Percentiles rank a stretch among this genome's conserved stretches.
These are phyloP conservation scores for Acrocephalus scirpaceus DNA, from an alignment of 2,797 vertebrate species.

Conservation along the genomic window DNA sequence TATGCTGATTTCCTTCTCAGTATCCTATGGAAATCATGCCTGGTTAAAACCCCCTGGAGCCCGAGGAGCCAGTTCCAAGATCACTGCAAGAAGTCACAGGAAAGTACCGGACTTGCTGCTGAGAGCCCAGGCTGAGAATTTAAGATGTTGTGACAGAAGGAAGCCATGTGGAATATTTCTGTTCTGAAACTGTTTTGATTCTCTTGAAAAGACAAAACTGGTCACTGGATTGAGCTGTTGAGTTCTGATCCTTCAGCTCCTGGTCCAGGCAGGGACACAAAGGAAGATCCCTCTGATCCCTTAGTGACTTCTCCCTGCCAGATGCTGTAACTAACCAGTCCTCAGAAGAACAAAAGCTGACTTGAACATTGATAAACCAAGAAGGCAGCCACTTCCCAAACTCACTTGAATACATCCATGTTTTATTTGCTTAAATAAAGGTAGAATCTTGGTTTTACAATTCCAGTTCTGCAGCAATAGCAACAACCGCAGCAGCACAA, in stretches of 20 bases:
- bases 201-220: neutral
- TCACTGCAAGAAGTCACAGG: neutral
- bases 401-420: slow-evolving; percentile 25
- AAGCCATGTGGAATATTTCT: neutral
- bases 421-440: slow-evolving; percentile 65
- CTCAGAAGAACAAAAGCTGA: neutral
- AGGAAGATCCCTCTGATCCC: neutral
- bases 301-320: neutral
- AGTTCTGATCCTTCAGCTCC: neutral
- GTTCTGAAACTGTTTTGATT: neutral
- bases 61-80: neutral
- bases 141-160: neutral
- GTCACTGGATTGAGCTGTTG: neutral
- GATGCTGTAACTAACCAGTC: neutral
- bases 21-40: neutral
- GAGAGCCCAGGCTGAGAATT: neutral
- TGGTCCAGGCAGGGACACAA: neutral
- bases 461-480: slow-evolving; percentile 20
- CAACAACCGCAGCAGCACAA: neutral
- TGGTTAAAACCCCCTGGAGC: neutral
- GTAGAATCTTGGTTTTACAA: neutral
- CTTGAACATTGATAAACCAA: neutral
- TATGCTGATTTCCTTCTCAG: neutral
- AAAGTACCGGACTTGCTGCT: neutral
- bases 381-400: neutral